These are phyloP conservation scores for Colletes gigas DNA, from an alignment of 1,140 invertebrate genomes.

Conservation along the genomic window DNA sequence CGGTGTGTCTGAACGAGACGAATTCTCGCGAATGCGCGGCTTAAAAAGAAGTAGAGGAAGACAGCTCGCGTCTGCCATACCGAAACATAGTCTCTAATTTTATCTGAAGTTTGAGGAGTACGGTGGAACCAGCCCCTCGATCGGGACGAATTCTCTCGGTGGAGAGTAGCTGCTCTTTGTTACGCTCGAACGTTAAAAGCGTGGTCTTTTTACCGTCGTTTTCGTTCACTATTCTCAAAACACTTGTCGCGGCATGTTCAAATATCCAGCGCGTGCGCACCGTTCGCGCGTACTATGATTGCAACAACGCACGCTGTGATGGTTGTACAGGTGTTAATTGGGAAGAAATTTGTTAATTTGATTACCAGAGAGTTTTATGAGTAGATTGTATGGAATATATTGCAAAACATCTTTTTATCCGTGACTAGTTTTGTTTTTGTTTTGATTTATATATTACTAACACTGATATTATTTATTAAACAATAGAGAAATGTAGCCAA, in stretches of 20 bases:
- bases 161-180: not conserved
- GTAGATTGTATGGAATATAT: too few relatives aligned
- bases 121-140: not conserved
- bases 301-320: too few relatives aligned
- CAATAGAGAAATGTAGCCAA: too few relatives aligned
- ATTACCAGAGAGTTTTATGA: too few relatives aligned
- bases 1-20: slow-evolving; percentile 22
- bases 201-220: not conserved
- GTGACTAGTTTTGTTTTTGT: too few relatives aligned
- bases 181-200: not conserved
- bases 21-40: slow-evolving; percentile 9
- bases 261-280: not conserved
- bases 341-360: too few relatives aligned
- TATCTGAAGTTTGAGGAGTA: not conserved
- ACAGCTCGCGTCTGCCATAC: not conserved
- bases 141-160: not conserved
- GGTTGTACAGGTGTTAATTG: too few relatives aligned
- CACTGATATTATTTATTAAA: too few relatives aligned
- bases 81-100: slow-evolving; percentile 9
- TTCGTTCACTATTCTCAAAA: not conserved
- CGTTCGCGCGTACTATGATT: too few relatives aligned
- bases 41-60: slow-evolving; percentile 17
- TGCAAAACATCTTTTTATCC: too few relatives aligned
- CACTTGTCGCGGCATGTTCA: not conserved
- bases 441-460: too few relatives aligned